A percentile compares a stretch with the other conserved stretches of the same genome.
Conservation (phyloP, 2,113 vertebrate genomes). For the Atractosteus spatula region DNA sequence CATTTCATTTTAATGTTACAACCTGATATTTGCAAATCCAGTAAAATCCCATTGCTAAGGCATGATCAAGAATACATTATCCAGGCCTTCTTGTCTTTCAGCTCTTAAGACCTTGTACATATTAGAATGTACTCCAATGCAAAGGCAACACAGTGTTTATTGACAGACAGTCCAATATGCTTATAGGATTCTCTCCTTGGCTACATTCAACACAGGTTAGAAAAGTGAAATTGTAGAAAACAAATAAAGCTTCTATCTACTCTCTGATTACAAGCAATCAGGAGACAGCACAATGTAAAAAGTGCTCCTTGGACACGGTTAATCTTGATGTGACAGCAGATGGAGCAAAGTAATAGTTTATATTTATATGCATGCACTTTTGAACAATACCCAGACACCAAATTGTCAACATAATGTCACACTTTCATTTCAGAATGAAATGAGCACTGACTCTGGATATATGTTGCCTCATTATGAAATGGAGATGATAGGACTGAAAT, state of each 20-base stretch:
- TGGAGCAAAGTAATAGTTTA: constrained; percentile 38
- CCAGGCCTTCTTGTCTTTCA: background rate
- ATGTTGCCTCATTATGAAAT: constrained; percentile 55
- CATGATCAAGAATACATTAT: constrained; percentile 39
- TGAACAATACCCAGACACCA: constrained; percentile 46
- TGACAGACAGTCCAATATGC: constrained; percentile 25
- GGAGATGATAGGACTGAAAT: constrained; percentile 49
- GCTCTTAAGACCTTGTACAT: constrained; percentile 17
- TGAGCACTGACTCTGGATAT: constrained; percentile 34
- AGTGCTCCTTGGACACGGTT: background rate
- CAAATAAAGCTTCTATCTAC: constrained; percentile 14
- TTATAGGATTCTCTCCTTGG: background rate
- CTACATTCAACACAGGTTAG: constrained; percentile 15
- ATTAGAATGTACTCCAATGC: constrained; percentile 30
- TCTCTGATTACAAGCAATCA: constrained; percentile 20
- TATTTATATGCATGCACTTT: constrained; percentile 24
- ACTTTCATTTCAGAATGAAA: constrained; percentile 51
- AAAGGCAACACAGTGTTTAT: constrained; percentile 30
- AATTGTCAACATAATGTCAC: constrained; percentile 43
- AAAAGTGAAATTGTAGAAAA: background rate
- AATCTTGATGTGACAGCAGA: constrained; percentile 5
- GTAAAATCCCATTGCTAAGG: constrained; percentile 42
- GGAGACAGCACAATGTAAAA: constrained; percentile 17
- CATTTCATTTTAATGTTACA: constrained; percentile 30
- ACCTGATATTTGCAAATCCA: constrained; percentile 38